Base-by-base conservation (phyloP, 2,888 invertebrate genomes). In the Ischnura elegans region DNA sequence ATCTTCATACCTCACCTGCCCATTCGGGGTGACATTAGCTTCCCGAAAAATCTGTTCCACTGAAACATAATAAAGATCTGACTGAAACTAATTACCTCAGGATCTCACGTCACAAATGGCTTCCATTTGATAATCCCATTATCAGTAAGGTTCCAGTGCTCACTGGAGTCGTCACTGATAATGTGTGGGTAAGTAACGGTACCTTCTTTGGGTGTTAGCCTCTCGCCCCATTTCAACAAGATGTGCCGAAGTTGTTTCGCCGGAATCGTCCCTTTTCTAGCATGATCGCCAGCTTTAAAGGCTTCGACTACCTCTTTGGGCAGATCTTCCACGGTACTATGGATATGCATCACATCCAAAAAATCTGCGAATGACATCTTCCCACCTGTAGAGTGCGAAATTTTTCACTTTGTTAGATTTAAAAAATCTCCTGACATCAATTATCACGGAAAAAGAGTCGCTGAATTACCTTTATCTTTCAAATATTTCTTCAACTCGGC, bases 281-380 rank as follows among this genome's bases (percentile, higher is more conserved):
- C 96, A 0, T 97, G 96, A 96, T 99, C 99, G 19, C 98, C 98
- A 0, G 99, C 99, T 95, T 97, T 97, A 96, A 99, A 99, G 0
- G 99, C 99, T 93, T 98, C 98, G 93, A 99, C 95, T 94, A 98
- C 98, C 96, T 99, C 98, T 95, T 97, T 97, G 0, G 98, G 98
- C 25, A 98, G 96, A 95, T 98, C 98, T 95, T 99, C 99, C 10
- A 98, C 98, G 61, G 97, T 97, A 47, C 98, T 98, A 95, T 99
- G 99, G 93, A 98, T 97, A 95, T 99, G 99, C 98, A 99, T 98
- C 0, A 99, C 98, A 95, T 99, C 99, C 87, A 99, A 96, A 95
- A 99, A 99, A 95, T 99, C 99, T 0, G 99, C 99, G 96, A 99
- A 99, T 0, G 98, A 98, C 98, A 99, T 98, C 96, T 98, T 98